A percentile compares a stretch with the other conserved stretches of the same genome.
Evolutionary conservation across 2,888 invertebrate species (phyloP).

Genomic region (Hyppa rectilinea): DNA sequence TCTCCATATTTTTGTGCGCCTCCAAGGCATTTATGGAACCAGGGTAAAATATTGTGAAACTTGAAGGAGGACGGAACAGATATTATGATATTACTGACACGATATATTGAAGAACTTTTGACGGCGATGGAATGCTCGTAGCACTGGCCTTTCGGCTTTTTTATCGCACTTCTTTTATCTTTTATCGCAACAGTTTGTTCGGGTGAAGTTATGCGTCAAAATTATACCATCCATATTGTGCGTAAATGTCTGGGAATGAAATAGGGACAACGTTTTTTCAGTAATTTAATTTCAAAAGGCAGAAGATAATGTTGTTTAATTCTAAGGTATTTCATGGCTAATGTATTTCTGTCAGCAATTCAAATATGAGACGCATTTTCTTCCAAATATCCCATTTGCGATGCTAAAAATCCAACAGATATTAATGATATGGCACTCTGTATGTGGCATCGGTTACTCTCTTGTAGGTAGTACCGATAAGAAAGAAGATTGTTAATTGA

Average conservation of each 20-base stretch:
- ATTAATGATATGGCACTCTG: not conserved
- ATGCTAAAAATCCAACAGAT: not conserved
- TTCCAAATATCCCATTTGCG: not conserved
- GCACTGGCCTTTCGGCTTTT: conserved; percentile 69
- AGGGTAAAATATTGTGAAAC: conserved; percentile 87
- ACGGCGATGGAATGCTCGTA: conserved; percentile 70
- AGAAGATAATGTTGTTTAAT: conserved; percentile 16
- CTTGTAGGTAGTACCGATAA: not conserved
- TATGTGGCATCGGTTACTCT: not conserved
- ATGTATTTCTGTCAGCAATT: conserved; percentile 13
- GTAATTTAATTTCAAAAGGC: conserved; percentile 24
- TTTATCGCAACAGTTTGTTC: conserved; percentile 67
- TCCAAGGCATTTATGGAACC: conserved; percentile 85
- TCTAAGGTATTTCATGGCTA: no score
- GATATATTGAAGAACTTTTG: conserved; percentile 82
- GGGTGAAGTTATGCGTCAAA: conserved; percentile 54
- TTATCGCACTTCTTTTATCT: conserved; percentile 74
- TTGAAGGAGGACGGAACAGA: conserved; percentile 83
- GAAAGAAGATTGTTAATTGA: conserved; percentile 7
- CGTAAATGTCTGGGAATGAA: conserved; percentile 60
- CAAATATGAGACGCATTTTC: not conserved
- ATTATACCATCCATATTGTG: conserved; percentile 57
- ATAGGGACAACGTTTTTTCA: conserved; percentile 26
- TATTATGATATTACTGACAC: conserved; percentile 84
- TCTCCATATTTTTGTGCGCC: conserved; percentile 86